Conservation (phyloP, 2,113 vertebrate genomes). For the Nanorana parkeri region DNA sequence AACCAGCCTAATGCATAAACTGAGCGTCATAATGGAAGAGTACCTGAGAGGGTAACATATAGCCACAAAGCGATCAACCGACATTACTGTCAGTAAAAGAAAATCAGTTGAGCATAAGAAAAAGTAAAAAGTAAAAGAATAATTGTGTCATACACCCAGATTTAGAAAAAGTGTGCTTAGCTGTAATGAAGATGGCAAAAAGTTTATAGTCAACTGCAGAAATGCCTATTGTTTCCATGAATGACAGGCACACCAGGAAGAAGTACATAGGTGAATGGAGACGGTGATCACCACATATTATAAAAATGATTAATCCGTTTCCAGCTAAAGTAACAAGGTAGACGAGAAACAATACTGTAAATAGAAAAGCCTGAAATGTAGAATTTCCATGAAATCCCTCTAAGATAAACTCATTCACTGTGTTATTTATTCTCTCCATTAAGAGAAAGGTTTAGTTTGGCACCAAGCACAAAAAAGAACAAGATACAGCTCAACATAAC, state of each 20-base stretch:
- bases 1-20: conserved; percentile 59
- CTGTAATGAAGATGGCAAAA: conserved; percentile 55
- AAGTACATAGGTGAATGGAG: conserved; percentile 65
- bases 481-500: too few relatives aligned
- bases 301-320: conserved; percentile 58
- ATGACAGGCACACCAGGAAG: conserved; percentile 62
- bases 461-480: too few relatives aligned
- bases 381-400: conserved; percentile 60
- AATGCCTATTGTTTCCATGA: conserved; percentile 62
- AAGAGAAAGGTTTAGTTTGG: background rate
- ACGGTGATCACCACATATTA: conserved; percentile 57
- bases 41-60: conserved; percentile 64
- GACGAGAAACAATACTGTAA: conserved; percentile 60
- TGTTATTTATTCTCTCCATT: background rate
- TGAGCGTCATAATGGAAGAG: conserved; percentile 60
- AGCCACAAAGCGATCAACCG: conserved; percentile 66
- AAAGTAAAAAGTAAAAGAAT: conserved; percentile 65
- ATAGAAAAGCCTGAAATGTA: conserved; percentile 59
- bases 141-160: conserved; percentile 54
- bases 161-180: conserved; percentile 46
- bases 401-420: conserved; percentile 56
- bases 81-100: conserved; percentile 63
- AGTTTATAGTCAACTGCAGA: conserved; percentile 59
- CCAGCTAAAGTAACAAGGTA: conserved; percentile 60
- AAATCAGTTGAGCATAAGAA: conserved; percentile 62